Percentiles rank a stretch among this genome's conserved stretches.
Evolutionary conservation across 2,797 vertebrate genomes (phyloP).

Genomic region (Bryconaethiops microstoma): DNA sequence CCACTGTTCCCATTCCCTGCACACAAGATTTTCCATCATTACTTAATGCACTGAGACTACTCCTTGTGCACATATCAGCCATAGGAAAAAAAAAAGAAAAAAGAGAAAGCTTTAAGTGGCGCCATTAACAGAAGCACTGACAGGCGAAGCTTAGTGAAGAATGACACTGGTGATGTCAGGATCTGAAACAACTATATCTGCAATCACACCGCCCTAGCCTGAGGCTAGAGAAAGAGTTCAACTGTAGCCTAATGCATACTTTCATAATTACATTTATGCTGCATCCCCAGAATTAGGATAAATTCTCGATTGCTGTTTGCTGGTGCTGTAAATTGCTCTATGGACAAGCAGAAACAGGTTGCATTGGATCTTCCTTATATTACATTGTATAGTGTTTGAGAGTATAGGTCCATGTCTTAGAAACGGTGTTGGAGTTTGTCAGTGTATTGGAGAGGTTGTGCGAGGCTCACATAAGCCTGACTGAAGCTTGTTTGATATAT

Average conservation of each 20-base stretch:
- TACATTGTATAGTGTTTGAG: background rate
- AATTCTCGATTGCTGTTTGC: slow-evolving; percentile 24
- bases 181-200: slow-evolving; percentile 21
- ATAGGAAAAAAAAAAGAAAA: background rate
- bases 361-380: background rate
- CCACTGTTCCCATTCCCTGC: slow-evolving; percentile 39
- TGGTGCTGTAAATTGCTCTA: background rate
- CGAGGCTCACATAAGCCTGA: background rate
- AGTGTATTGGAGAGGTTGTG: background rate
- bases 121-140: slow-evolving; percentile 31
- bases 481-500: background rate
- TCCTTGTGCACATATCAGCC: slow-evolving; percentile 31
- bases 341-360: slow-evolving; percentile 38
- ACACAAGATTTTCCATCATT: slow-evolving; percentile 53
- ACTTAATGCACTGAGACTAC: slow-evolving; percentile 1
- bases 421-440: background rate
- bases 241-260: slow-evolving; percentile 38
- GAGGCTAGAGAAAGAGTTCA: slow-evolving; percentile 27
- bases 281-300: slow-evolving; percentile 16
- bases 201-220: slow-evolving; percentile 33
- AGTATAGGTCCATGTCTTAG: background rate
- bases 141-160: slow-evolving; percentile 39
- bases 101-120: background rate
- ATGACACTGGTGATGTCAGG: slow-evolving; percentile 21
- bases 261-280: slow-evolving; percentile 50